Evolutionary conservation across 2,113 vertebrate genomes (phyloP).

Genomic region (Gymnogyps californianus): DNA sequence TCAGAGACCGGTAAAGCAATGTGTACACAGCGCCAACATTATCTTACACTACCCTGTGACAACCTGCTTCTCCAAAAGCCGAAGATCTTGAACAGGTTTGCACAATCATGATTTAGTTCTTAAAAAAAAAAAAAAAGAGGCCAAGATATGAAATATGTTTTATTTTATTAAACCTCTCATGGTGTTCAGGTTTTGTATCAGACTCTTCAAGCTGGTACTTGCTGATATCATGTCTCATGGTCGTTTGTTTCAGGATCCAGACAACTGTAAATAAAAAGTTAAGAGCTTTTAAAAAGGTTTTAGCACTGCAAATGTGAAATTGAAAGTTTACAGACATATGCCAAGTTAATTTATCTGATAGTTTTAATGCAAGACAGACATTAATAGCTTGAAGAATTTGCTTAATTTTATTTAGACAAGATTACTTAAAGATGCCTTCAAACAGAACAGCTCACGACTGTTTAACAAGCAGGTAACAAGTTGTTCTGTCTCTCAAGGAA

Average conservation of each 20-base stretch:
- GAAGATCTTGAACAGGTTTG: not conserved
- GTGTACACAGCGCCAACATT: accelerated
- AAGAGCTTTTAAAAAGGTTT: not conserved
- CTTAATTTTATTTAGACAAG: not conserved
- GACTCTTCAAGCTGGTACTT: not conserved
- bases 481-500: not conserved
- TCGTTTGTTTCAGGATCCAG: not conserved
- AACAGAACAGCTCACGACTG: not conserved
- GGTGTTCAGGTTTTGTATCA: not conserved
- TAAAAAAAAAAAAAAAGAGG: not conserved
- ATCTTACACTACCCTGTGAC: not conserved
- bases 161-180: not conserved
- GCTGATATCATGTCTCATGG: not conserved
- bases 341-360: not conserved
- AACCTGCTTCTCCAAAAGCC: not conserved
- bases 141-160: not conserved
- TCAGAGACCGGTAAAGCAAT: accelerated
- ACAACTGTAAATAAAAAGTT: slow-evolving; percentile 32
- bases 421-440: not conserved
- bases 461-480: not conserved
- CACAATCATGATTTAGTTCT: not conserved
- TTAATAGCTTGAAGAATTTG: not conserved
- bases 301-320: not conserved
- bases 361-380: not conserved
- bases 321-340: not conserved